Conservation (phyloP, 2,888 invertebrate genomes). For the Eugnorisma glareosa region DNA sequence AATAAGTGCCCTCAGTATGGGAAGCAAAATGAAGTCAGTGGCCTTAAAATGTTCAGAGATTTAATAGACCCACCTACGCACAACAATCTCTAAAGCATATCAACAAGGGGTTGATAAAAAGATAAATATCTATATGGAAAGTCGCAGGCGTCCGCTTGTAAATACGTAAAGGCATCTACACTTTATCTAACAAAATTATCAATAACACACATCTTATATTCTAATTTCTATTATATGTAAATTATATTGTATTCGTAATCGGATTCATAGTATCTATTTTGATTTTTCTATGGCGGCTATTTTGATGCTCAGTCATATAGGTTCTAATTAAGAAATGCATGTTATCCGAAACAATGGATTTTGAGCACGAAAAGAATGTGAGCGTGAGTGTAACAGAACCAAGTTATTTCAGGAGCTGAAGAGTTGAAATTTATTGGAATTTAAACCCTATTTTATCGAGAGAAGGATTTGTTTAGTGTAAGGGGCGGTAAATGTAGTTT, state of each 20-base stretch:
- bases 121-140: slow-evolving; percentile 52
- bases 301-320: slow-evolving; percentile 54
- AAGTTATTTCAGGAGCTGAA: background rate
- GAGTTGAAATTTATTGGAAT: background rate
- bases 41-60: background rate
- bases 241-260: slow-evolving; percentile 62
- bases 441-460: slow-evolving; percentile 39
- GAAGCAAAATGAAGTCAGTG: background rate
- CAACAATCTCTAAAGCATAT: slow-evolving; percentile 22
- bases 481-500: slow-evolving; percentile 31
- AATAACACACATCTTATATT: slow-evolving; percentile 67
- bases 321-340: slow-evolving; percentile 72
- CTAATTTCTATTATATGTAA: slow-evolving; percentile 76
- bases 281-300: slow-evolving; percentile 68
- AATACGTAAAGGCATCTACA: slow-evolving; percentile 63
- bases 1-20: background rate
- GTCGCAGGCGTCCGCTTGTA: slow-evolving; percentile 51
- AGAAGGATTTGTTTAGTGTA: slow-evolving; percentile 42
- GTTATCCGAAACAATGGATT: slow-evolving; percentile 70
- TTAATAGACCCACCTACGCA: slow-evolving; percentile 29
- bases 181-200: slow-evolving; percentile 72
- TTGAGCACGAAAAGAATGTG: slow-evolving; percentile 63
- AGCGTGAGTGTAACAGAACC: slow-evolving; percentile 55
- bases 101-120: slow-evolving; percentile 44
- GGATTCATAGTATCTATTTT: slow-evolving; percentile 65